Percentiles rank a stretch among this genome's conserved stretches.
These are phyloP conservation scores for Lycaon pictus DNA, from an alignment of 2,113 vertebrate species.

Conservation along the genomic window DNA sequence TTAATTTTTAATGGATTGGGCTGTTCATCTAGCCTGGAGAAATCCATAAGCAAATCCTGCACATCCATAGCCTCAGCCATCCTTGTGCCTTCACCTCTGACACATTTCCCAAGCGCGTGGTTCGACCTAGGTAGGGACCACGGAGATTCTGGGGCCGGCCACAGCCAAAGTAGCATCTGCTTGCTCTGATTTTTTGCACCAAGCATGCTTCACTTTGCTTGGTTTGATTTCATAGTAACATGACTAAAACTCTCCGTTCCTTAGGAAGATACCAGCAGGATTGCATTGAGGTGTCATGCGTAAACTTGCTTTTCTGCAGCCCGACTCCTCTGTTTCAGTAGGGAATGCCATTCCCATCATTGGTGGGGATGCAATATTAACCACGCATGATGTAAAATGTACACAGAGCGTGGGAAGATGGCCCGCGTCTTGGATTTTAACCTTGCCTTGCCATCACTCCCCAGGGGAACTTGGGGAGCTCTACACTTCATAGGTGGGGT, in stretches of 20 bases:
- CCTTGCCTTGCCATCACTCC: not conserved
- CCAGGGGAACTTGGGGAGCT: not conserved
- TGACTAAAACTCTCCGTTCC: accelerated
- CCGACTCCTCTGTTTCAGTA: not conserved
- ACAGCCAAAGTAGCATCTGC: accelerated
- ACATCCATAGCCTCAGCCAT: not conserved
- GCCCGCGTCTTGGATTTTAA: accelerated
- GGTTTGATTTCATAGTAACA: not conserved
- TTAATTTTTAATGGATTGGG: accelerated
- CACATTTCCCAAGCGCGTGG: accelerated
- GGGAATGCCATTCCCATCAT: accelerated
- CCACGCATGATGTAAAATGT: not conserved
- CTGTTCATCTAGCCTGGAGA: accelerated
- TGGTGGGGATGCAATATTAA: accelerated
- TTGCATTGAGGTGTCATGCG: accelerated
- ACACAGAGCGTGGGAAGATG: not conserved
- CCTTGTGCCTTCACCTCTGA: not conserved
- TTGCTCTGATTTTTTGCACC: not conserved
- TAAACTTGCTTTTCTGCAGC: not conserved
- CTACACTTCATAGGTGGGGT: accelerated
- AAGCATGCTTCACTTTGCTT: not conserved
- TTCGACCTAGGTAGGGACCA: not conserved
- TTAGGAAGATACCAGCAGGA: not conserved
- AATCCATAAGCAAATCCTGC: accelerated
- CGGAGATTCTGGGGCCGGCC: not conserved